Evolutionary conservation across 2,888 invertebrate species (phyloP).

Genomic region (Athalia cordata): DNA sequence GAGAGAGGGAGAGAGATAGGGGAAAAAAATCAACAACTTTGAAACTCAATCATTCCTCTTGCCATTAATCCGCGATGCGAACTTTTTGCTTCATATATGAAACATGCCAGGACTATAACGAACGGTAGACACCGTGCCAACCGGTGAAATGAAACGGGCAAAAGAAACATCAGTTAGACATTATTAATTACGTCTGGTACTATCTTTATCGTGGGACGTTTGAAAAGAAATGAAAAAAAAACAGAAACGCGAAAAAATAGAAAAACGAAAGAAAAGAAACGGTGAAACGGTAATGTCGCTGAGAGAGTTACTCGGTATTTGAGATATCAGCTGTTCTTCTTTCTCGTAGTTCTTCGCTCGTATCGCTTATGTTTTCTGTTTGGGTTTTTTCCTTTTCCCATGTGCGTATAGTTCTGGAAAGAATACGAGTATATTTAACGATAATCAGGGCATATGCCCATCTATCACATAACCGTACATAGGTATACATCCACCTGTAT

Average conservation of each 20-base stretch:
- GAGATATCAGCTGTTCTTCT: neutral
- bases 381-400: too few relatives aligned
- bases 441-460: too few relatives aligned
- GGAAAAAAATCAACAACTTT: conserved; percentile 51
- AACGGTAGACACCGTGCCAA: conserved; percentile 18
- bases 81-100: conserved; percentile 21
- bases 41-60: conserved; percentile 42
- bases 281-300: neutral
- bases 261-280: neutral
- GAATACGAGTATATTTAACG: too few relatives aligned
- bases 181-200: conserved; percentile 29
- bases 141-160: neutral
- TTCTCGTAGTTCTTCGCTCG: neutral
- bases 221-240: too few relatives aligned
- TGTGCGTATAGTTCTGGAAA: neutral
- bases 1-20: conserved; percentile 44
- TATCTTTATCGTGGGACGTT: neutral
- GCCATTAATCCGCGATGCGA: conserved; percentile 42
- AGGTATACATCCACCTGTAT: too few relatives aligned
- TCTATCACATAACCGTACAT: too few relatives aligned
- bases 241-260: neutral
- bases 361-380: neutral
- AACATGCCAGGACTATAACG: neutral
- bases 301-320: too few relatives aligned
- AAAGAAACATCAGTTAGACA: conserved; percentile 28